These are phyloP conservation scores for Lypha dubia DNA, from an alignment of 2,888 invertebrate species.

Conservation along the genomic window DNA sequence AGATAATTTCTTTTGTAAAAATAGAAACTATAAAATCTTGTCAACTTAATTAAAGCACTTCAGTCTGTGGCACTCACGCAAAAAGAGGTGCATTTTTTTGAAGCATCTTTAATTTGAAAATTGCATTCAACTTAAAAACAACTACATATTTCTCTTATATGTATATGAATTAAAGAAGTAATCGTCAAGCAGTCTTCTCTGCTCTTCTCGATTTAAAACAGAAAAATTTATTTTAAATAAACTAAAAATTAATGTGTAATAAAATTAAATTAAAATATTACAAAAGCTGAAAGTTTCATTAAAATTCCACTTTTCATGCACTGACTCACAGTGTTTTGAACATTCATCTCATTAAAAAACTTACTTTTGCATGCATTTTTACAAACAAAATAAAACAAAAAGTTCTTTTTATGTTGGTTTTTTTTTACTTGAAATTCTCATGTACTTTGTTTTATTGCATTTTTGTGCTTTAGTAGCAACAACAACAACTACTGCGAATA, in stretches of 20 bases:
- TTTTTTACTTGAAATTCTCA: neutral
- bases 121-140: no score
- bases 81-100: neutral
- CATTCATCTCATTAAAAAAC: conserved; percentile 23
- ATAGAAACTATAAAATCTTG: conserved; percentile 22
- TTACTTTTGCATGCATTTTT: neutral
- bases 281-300: conserved; percentile 30
- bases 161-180: no score
- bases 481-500: neutral
- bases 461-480: neutral
- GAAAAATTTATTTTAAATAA: conserved; percentile 10
- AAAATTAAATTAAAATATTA: conserved; percentile 4
- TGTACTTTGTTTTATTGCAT: conserved; percentile 12
- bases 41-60: conserved; percentile 44
- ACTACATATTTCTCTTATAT: no score
- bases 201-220: no score
- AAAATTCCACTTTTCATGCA: conserved; percentile 7
- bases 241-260: neutral
- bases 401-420: neutral
- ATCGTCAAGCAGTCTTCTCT: no score
- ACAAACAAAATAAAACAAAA: neutral
- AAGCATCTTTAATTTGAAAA: neutral
- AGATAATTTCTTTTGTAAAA: conserved; percentile 29
- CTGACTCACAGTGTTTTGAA: conserved; percentile 6
- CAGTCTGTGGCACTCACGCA: neutral